Percentiles rank a stretch among this genome's conserved stretches.
Evolutionary conservation across 2,888 invertebrate species (phyloP).

Genomic region (Cerastoderma edule): DNA sequence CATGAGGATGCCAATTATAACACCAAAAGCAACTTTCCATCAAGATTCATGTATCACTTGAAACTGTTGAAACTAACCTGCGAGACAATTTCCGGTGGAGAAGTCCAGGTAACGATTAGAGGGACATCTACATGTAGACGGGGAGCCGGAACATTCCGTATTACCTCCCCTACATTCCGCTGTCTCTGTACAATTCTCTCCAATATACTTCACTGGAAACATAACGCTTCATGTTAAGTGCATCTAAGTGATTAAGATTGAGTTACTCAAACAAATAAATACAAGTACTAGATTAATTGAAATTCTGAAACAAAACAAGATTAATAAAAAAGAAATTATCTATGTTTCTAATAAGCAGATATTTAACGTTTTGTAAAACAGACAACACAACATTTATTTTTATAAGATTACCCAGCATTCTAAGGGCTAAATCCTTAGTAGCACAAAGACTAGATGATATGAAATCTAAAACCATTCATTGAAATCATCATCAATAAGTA

Average conservation of each 20-base stretch:
- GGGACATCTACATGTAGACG: neutral
- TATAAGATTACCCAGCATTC: too few species aligned
- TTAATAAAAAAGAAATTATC: neutral
- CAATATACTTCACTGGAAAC: constrained; percentile 9
- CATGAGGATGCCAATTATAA: neutral
- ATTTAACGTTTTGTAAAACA: too few species aligned
- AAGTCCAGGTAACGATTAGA: neutral
- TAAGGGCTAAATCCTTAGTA: too few species aligned
- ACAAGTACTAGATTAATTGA: too few species aligned
- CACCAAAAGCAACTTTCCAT: neutral
- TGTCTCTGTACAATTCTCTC: neutral
- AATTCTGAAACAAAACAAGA: too few species aligned
- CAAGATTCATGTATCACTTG: neutral
- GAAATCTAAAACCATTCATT: too few species aligned
- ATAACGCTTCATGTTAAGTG: neutral
- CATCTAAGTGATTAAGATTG: too few species aligned
- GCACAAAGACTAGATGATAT: too few species aligned
- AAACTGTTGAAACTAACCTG: neutral
- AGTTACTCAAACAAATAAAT: too few species aligned
- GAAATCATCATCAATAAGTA: too few species aligned
- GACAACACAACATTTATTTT: neutral
- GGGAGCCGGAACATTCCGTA: neutral
- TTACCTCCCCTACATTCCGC: constrained; percentile 10
- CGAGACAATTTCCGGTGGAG: neutral
- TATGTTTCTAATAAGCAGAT: neutral